Base-by-base conservation (phyloP, 2,888 invertebrate genomes). In the Drosophila anomelani region DNA sequence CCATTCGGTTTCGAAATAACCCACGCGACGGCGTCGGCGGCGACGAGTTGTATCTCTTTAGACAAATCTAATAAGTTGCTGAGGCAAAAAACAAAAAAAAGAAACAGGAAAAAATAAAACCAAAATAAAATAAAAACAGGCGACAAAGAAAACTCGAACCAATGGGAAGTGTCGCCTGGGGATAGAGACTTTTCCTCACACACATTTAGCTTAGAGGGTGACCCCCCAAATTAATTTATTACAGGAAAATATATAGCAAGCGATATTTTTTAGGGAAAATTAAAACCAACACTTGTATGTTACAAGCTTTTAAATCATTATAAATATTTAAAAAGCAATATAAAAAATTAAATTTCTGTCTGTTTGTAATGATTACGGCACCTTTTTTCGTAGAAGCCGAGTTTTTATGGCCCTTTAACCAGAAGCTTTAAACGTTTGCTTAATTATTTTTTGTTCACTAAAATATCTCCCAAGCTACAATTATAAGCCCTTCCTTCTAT, bases 101-200 rank as follows among this genome's bases (percentile, higher is more conserved):
- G 23, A 26, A 26, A 39, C 12, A 15, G 53, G 47, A 38, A 63
- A 46, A 54, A 36, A 36, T 36, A 53, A 20, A 51, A 51, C 17
- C 32, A 5, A 51, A 51, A 51, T 51, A 36, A 51, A 34, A 51
- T 51, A 32, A 38, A 38, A 36, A 15, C 15, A 15, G 12, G 54
- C 29, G 54, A 26, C 44, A 43, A 54, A 55, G 26, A 34, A 23
- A 47, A 39, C 46, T 2, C 23, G 67, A 57, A 32, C 62, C 71
- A 71, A 71, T 71, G 62, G 57, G 47, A 62, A 58, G 54, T 63
- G 72, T 73, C 72, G 72, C 72, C 72, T 73, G 72, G 72, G 72
- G 54, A 73, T 72, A 72, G 72, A 72, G 68, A 58, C 54, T 66
- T 64, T 54, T 59, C 63, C 51, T 59, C 34, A 56, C 36, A 56